These are phyloP conservation scores for Parazoanthus atlanticus DNA, from an alignment of 92 coral and sea anemone species.

Conservation along the genomic window DNA sequence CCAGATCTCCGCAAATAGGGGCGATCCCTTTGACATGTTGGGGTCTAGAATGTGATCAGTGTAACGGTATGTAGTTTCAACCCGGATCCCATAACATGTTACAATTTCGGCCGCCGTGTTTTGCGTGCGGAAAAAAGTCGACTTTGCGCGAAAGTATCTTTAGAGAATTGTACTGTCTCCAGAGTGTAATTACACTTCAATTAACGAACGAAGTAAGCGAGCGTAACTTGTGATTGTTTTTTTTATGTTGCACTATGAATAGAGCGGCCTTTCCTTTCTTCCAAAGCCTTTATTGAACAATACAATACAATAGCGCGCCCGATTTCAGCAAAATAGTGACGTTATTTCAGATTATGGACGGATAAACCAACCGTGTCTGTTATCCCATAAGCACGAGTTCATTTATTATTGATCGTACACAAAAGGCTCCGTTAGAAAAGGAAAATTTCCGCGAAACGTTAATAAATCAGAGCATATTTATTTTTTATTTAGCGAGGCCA, in stretches of 20 bases:
- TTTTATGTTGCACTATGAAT: constrained; percentile 5
- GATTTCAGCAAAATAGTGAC: constrained; percentile 17
- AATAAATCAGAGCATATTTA: not conserved
- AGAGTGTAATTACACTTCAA: constrained; percentile 26
- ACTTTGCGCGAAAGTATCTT: constrained; percentile 6
- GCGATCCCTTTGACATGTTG: constrained; percentile 10
- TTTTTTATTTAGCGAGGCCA: not conserved
- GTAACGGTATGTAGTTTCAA: constrained; percentile 24
- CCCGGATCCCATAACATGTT: not conserved
- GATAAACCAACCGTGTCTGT: not conserved
- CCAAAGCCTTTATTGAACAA: constrained; percentile 26
- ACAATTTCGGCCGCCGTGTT: not conserved
- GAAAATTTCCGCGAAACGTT: not conserved
- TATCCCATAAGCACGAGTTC: not conserved
- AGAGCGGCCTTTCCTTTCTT: not conserved
- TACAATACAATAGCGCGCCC: constrained; percentile 24
- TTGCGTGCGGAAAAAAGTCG: not conserved
- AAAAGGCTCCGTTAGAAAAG: not conserved
- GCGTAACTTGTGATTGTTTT: constrained; percentile 6
- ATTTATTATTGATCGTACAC: constrained; percentile 40
- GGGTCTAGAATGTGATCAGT: not conserved
- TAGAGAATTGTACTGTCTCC: not conserved
- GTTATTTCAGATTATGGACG: constrained; percentile 28
- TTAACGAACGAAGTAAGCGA: not conserved
- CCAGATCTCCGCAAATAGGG: constrained; percentile 10